phyloP scores from a whole-genome alignment of 1,140 invertebrate genomes.

The Ostrea denselamellosa region DNA sequence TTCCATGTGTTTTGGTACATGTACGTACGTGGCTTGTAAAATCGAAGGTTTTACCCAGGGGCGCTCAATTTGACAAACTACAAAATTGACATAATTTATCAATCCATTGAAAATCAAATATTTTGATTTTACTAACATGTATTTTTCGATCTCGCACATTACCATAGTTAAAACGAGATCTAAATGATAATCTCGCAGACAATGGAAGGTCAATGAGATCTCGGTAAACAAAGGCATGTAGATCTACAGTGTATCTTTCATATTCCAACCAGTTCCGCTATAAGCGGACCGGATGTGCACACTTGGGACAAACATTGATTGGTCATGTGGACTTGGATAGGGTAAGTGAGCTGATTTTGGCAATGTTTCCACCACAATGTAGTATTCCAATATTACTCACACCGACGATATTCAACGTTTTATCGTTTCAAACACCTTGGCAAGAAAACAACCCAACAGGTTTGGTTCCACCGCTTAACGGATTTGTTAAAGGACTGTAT shows the following conservation, averaged over 20 bases:
- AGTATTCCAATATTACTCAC: not conserved
- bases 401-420: not conserved
- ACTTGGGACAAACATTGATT: conserved; percentile 30
- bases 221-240: not conserved
- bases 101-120: too few relatives aligned
- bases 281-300: not conserved
- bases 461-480: not conserved
- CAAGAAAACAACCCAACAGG: conserved; percentile 25
- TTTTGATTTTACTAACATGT: too few relatives aligned
- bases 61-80: not conserved
- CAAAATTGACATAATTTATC: not conserved
- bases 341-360: not conserved
- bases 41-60: not conserved
- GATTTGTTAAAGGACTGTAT: conserved; percentile 47
- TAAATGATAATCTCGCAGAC: not conserved
- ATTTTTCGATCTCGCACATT: not conserved
- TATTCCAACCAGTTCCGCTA: not conserved
- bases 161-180: not conserved
- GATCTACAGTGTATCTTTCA: not conserved
- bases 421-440: not conserved
- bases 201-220: not conserved
- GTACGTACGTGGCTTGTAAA: not conserved
- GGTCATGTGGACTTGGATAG: conserved; percentile 13
- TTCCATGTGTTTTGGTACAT: not conserved
- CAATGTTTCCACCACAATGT: conserved; percentile 21